Base-by-base conservation (phyloP, 2,888 invertebrate genomes). In the Scaptomyza caliginosa region DNA sequence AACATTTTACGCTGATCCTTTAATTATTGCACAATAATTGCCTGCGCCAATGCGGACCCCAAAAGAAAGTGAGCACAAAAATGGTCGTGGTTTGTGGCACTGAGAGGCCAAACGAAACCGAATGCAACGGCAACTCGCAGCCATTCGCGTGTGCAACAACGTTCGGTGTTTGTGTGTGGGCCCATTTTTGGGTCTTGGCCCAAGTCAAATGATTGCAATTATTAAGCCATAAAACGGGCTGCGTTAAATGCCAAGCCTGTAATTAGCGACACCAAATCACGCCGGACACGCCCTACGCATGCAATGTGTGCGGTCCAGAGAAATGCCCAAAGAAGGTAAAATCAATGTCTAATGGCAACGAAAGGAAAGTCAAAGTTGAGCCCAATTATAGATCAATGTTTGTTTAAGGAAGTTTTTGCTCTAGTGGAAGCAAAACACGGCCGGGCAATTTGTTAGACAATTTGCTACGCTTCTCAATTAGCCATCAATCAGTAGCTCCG, bases 191-290 rank as follows among this genome's bases (percentile, higher is more conserved):
- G 46, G 43, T 65, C 52, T 62, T 66, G 17, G 58, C 36, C 58
- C 32, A 51, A 62, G 40, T 52, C 72, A 60, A 73, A 66, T 74
- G 81, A 77, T 69, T 67, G 76, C 80, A 87, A 87, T 86, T 83
- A 87, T 86, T 78, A 78, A 87, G 86, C 68, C 80, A 80, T 87
- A 87, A 87, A 85, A 79, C 75, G 69, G 55, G 57, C 68, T 76
- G 63, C 73, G 73, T 68, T 74, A 84, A 88, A 77, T 82, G 73
- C 74, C 74, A 60, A 68, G 79, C 74, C 89, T 89, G 87, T 88
- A 89, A 88, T 89, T 88, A 88, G 89, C 89, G 89, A 88, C 89
- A 88, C 89, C 88, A 88, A 88, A 88, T 88, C 89, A 87, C 77
- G 64, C 57, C 57, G 52, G 56, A 34, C 64, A 74, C 88, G 75